phyloP scores from a whole-genome alignment of 2,888 invertebrate species.

The Polyommatus icarus region DNA sequence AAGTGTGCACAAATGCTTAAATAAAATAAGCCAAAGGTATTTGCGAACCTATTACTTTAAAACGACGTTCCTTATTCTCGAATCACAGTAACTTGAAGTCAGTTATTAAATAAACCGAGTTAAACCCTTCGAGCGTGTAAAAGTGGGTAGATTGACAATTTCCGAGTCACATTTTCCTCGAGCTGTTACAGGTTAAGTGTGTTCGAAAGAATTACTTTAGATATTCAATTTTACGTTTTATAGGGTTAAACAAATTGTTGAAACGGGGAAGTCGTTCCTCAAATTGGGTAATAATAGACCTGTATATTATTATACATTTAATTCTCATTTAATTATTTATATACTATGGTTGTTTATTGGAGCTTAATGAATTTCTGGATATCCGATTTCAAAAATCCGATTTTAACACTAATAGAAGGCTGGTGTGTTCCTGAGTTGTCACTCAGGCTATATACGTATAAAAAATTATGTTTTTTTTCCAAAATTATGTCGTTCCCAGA shows the following conservation, averaged over 20 bases:
- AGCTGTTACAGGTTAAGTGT: slow-evolving; percentile 23
- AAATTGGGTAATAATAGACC: background rate
- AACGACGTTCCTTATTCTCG: background rate
- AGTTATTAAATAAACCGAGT: slow-evolving; percentile 15
- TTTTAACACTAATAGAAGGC: no score
- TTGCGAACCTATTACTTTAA: slow-evolving; percentile 12
- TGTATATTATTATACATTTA: no score
- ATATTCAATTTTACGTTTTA: slow-evolving; percentile 9
- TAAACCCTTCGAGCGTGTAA: slow-evolving; percentile 17
- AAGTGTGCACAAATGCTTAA: background rate
- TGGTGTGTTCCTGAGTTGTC: no score
- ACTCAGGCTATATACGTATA: no score
- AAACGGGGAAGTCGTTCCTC: background rate
- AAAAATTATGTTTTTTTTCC: no score
- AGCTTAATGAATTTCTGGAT: no score
- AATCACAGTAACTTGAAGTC: slow-evolving; percentile 8
- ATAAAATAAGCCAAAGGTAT: background rate
- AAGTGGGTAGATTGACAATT: slow-evolving; percentile 29
- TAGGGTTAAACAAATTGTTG: background rate
- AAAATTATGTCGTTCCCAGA: no score
- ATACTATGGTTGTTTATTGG: no score
- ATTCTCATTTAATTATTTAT: no score
- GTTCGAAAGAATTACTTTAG: slow-evolving; percentile 22
- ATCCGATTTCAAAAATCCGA: no score
- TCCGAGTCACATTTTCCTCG: slow-evolving; percentile 21